A percentile compares a stretch with the other conserved stretches of the same genome.
Conservation (phyloP, 2,113 vertebrate species). For the Delphinus delphis region DNA sequence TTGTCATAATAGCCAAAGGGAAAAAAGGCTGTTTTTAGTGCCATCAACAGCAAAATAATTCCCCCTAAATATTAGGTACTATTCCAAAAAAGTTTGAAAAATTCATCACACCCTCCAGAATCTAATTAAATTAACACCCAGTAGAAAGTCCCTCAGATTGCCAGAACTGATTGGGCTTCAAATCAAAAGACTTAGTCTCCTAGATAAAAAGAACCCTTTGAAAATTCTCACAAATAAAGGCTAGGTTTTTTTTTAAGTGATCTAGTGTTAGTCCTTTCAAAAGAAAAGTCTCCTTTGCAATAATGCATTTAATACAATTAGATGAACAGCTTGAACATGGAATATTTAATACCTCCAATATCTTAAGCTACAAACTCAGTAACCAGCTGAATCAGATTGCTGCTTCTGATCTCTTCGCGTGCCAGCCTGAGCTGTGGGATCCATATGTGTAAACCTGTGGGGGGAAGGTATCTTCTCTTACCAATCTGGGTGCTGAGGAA, state of each 20-base stretch:
- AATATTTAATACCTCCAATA: neutral
- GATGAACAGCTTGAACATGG: constrained; percentile 2
- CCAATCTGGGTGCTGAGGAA: neutral
- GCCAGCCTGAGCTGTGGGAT: neutral
- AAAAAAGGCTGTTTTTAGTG: neutral
- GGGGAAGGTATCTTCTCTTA: neutral
- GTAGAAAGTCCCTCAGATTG: neutral
- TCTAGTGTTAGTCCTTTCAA: neutral
- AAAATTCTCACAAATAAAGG: constrained; percentile 27
- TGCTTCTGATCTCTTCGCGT: neutral
- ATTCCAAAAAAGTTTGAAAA: constrained; percentile 21
- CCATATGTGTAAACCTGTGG: neutral
- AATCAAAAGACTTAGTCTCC: neutral
- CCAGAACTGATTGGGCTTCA: neutral
- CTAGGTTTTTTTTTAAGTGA: neutral
- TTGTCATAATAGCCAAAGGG: neutral
- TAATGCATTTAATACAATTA: constrained; percentile 19
- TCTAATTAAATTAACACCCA: neutral
- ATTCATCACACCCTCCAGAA: neutral
- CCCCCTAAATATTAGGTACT: neutral
- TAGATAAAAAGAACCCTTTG: neutral
- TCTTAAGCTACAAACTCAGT: constrained; percentile 9
- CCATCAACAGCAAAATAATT: neutral
- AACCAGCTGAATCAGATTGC: neutral
- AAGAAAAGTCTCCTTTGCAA: constrained; percentile 27